Percentiles rank a stretch among this genome's conserved stretches.
These are phyloP conservation scores for Bilobella aurantiaca DNA, from an alignment of 1,140 invertebrate genomes.

Conservation along the genomic window DNA sequence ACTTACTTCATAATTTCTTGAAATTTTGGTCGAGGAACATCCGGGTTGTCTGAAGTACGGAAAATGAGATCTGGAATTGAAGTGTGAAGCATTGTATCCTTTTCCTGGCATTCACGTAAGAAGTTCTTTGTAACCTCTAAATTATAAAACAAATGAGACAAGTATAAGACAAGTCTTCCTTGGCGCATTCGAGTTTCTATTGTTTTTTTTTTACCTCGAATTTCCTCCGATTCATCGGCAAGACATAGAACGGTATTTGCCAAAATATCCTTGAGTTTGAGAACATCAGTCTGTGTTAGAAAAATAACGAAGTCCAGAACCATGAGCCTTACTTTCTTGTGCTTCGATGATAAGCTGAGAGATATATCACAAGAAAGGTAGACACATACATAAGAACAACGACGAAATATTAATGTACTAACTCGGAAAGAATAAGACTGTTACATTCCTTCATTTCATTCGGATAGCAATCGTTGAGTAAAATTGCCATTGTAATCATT, in stretches of 20 bases:
- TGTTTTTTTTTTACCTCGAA: constrained; percentile 16
- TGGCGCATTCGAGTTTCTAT: no score
- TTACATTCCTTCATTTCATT: constrained; percentile 33
- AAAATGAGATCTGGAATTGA: constrained; percentile 28
- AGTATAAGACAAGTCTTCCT: no score
- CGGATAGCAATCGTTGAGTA: constrained; percentile 21
- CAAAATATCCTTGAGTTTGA: constrained; percentile 24
- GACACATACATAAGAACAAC: constrained; percentile 3
- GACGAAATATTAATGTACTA: neutral
- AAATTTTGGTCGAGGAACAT: constrained; percentile 18
- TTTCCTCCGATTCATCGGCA: constrained; percentile 11
- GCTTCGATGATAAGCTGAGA: no score
- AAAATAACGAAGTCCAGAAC: constrained; percentile 28
- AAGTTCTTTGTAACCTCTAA: constrained; percentile 28
- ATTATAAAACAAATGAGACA: neutral
- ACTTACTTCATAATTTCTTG: constrained; percentile 24
- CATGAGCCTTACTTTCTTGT: constrained; percentile 12
- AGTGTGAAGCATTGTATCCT: constrained; percentile 27
- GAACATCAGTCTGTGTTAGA: constrained; percentile 22
- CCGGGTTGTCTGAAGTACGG: constrained; percentile 5
- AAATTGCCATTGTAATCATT: constrained; percentile 17
- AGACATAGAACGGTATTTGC: constrained; percentile 18
- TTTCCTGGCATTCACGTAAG: constrained; percentile 22
- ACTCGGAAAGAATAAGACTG: neutral
- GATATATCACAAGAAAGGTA: no score